These are phyloP conservation scores for Diorhabda carinulata DNA, from an alignment of 1,140 invertebrate genomes.

Conservation along the genomic window DNA sequence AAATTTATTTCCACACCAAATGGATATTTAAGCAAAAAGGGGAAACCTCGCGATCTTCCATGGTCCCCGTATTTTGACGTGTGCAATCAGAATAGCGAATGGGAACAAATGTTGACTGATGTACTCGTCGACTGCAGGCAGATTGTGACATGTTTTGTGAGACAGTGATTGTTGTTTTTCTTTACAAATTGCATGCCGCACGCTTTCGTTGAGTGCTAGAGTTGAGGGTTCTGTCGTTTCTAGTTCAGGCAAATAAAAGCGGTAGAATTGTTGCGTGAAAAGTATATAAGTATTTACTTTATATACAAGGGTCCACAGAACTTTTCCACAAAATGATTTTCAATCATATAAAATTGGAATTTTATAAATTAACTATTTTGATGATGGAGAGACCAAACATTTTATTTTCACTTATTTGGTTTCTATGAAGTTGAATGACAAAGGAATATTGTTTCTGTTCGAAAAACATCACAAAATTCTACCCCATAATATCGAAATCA, in stretches of 20 bases:
- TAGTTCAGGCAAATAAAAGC: conserved; percentile 2
- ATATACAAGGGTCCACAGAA: not conserved
- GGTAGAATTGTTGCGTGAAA: not conserved
- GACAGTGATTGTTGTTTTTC: conserved; percentile 18
- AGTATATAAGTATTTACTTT: not conserved
- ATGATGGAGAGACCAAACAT: too few species aligned
- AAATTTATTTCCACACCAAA: too few species aligned
- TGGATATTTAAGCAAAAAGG: not conserved
- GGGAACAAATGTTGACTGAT: conserved; percentile 21
- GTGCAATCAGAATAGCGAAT: conserved; percentile 13
- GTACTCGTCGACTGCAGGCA: conserved; percentile 15
- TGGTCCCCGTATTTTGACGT: conserved; percentile 7
- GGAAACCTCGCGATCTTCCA: not conserved
- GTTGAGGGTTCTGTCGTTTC: conserved; percentile 1
- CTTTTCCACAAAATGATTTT: too few species aligned
- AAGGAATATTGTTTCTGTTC: too few species aligned
- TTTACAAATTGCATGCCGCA: conserved; percentile 15
- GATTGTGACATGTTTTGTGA: conserved; percentile 19
- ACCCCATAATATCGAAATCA: too few species aligned
- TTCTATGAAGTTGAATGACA: too few species aligned
- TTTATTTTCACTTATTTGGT: too few species aligned
- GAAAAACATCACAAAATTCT: too few species aligned
- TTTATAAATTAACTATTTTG: too few species aligned
- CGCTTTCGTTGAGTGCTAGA: not conserved
- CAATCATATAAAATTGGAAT: too few species aligned